Percentiles rank a stretch among this genome's conserved stretches.
phyloP scores from a whole-genome alignment of 2,888 invertebrate species.

The Pyrgus malvae region DNA sequence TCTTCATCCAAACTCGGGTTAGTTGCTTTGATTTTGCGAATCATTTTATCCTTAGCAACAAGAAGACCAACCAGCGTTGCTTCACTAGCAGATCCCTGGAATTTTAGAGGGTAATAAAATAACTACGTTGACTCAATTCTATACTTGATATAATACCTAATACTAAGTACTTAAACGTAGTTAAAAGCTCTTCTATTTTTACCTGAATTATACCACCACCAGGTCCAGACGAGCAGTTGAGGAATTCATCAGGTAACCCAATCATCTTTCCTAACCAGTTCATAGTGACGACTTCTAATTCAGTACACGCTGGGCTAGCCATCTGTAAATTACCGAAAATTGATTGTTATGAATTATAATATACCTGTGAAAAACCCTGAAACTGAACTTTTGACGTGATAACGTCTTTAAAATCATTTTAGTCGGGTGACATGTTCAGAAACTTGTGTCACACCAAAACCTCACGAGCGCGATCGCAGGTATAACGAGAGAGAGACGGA shows the following conservation, averaged over 20 bases:
- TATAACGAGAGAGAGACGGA: too few relatives aligned
- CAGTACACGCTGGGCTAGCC: constrained; percentile 94
- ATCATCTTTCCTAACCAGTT: constrained; percentile 96
- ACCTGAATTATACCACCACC: constrained; percentile 94
- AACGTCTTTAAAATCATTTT: too few relatives aligned
- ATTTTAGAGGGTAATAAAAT: too few relatives aligned
- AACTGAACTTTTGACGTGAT: too few relatives aligned
- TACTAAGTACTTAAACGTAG: too few relatives aligned
- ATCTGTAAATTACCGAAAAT: constrained; percentile 75
- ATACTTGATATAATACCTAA: too few relatives aligned
- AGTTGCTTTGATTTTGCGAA: constrained; percentile 74
- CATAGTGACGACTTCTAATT: constrained; percentile 95
- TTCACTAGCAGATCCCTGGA: constrained; percentile 94
- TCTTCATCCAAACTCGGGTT: constrained; percentile 84
- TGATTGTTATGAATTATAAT: too few relatives aligned
- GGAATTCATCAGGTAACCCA: constrained; percentile 90
- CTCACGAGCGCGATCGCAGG: too few relatives aligned
- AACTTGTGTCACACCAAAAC: too few relatives aligned
- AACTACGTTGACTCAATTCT: too few relatives aligned
- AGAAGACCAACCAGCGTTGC: constrained; percentile 91
- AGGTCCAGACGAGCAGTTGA: constrained; percentile 88
- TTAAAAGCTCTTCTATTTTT: constrained; percentile 25
- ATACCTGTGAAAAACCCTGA: too few relatives aligned
- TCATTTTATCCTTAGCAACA: constrained; percentile 87
- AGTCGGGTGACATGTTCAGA: too few relatives aligned